Evolutionary conservation across 2,888 invertebrate species (phyloP).

Genomic region (Spatulosminthurus flaviceps): DNA sequence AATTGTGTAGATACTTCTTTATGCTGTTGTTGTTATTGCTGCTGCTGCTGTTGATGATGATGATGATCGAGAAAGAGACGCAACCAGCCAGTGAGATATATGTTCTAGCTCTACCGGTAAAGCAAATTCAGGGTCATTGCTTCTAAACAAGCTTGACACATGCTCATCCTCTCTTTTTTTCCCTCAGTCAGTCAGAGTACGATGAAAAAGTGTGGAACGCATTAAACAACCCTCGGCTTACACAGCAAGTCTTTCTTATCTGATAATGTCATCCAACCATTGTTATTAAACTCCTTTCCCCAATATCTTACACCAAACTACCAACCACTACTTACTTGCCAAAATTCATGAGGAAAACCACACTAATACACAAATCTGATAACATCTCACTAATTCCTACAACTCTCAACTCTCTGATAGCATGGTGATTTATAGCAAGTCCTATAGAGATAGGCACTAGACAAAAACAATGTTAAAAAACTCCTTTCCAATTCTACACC

Average conservation of each 20-base stretch:
- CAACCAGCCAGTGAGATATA: slow-evolving; percentile 5
- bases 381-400: too few species aligned
- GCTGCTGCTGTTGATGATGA: background rate
- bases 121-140: slow-evolving; percentile 40
- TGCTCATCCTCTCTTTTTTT: slow-evolving; percentile 18
- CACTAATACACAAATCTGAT: too few species aligned
- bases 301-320: too few species aligned
- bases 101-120: background rate
- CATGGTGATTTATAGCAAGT: too few species aligned
- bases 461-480: too few species aligned
- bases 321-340: too few species aligned
- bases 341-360: too few species aligned
- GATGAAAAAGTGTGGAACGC: background rate
- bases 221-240: background rate
- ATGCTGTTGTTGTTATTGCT: background rate
- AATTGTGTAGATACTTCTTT: background rate
- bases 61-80: background rate
- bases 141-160: slow-evolving; percentile 43
- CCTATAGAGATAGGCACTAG: too few species aligned
- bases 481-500: too few species aligned
- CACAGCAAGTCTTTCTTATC: background rate
- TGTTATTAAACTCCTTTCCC: too few species aligned
- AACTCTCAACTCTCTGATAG: too few species aligned
- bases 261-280: too few species aligned
- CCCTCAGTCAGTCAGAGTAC: background rate